Evolutionary conservation across 2,888 invertebrate species (phyloP).

Genomic region (Theodoxus fluviatilis): DNA sequence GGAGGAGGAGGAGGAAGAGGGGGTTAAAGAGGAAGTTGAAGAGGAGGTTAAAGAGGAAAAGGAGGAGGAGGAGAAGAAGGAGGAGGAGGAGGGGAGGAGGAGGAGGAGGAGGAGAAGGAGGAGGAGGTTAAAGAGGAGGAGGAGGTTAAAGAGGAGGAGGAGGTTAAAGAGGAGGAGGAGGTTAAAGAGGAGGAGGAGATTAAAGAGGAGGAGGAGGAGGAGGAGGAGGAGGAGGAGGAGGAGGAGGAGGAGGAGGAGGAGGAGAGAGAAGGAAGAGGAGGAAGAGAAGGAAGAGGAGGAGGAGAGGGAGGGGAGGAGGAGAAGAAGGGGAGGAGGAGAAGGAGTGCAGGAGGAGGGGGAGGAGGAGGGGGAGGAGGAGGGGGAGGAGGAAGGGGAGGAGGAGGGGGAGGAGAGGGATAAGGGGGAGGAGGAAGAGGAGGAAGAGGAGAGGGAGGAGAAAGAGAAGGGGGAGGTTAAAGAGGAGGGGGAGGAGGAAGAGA

Average conservation of each 20-base stretch:
- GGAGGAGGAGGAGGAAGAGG: no score
- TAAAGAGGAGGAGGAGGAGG: constrained; percentile 28
- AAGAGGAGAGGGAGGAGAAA: constrained; percentile 21
- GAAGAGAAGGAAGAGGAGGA: not conserved
- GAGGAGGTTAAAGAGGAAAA: no score
- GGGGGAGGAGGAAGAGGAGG: constrained; percentile 17
- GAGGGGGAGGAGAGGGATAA: constrained; percentile 13
- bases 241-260: constrained; percentile 29
- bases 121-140: no score
- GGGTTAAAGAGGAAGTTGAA: no score
- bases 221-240: constrained; percentile 33
- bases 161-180: no score
- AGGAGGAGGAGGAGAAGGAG: no score
- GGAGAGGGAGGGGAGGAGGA: not conserved
- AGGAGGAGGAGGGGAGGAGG: no score
- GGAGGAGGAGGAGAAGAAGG: no score
- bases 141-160: no score
- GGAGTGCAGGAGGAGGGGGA: not conserved
- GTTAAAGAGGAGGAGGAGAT: no score
- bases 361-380: not conserved
- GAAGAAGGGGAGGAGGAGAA: not conserved
- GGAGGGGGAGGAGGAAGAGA: no score
- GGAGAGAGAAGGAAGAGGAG: not conserved
- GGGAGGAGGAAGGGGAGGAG: not conserved
- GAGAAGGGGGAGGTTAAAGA: no score